A percentile compares a stretch with the other conserved stretches of the same genome.
Conservation (phyloP, 2,113 vertebrate genomes). For the Capricornis sumatraensis region DNA sequence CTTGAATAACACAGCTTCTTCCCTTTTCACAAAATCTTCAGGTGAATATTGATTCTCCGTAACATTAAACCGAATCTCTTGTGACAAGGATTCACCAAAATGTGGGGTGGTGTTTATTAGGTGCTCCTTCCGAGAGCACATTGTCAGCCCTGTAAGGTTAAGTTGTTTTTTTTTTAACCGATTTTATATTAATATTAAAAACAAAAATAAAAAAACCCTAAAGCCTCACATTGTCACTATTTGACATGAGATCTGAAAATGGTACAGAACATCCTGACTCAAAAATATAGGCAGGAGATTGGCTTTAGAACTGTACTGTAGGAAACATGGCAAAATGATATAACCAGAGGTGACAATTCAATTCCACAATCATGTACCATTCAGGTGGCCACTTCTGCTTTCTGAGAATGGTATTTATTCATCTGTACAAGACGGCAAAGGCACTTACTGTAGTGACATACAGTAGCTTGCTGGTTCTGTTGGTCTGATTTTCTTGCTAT, state of each 20-base stretch:
- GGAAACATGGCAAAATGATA: background rate
- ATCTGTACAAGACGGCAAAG: background rate
- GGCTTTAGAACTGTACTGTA: background rate
- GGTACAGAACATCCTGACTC: background rate
- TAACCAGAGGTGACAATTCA: conserved; percentile 53
- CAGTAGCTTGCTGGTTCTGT: background rate
- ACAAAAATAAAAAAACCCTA: background rate
- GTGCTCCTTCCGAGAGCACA: background rate
- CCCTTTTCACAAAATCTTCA: background rate
- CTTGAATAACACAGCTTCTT: background rate
- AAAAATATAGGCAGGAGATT: background rate
- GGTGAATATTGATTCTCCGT: background rate
- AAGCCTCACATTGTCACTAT: background rate
- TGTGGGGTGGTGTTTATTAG: background rate
- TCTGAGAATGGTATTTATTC: background rate
- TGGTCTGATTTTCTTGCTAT: background rate
- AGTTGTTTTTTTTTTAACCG: background rate
- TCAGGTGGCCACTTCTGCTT: background rate
- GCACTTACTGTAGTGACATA: background rate
- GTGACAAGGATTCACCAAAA: background rate
- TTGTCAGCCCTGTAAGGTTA: background rate
- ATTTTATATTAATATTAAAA: background rate
- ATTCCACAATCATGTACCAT: background rate
- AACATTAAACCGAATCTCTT: background rate
- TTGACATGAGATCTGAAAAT: conserved; percentile 34